Conservation (phyloP, 1,140 invertebrate genomes). For the Subanguina moxae region DNA sequence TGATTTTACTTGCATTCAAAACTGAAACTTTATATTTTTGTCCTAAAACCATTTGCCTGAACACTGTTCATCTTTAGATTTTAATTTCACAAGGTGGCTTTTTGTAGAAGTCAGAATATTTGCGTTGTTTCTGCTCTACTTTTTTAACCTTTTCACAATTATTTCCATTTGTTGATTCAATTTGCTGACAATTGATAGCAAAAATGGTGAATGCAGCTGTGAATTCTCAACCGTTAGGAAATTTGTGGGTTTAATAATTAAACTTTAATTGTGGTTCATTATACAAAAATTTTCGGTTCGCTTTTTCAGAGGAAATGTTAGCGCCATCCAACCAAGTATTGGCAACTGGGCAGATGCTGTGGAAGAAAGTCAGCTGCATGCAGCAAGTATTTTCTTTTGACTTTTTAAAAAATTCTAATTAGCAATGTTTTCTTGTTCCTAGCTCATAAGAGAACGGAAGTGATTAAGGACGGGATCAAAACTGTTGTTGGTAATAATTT, state of each 20-base stretch:
- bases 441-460: constrained; percentile 28
- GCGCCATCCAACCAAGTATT: constrained; percentile 11
- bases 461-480: constrained; percentile 30
- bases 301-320: constrained; percentile 12
- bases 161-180: too few species aligned
- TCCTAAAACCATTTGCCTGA: too few species aligned
- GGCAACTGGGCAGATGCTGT: constrained; percentile 34
- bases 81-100: too few species aligned
- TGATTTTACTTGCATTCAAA: too few species aligned
- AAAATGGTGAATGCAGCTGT: background rate
- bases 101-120: too few species aligned
- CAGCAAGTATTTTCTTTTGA: background rate
- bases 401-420: background rate
- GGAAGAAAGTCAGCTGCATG: constrained; percentile 20
- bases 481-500: constrained; percentile 19
- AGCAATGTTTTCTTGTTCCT: background rate
- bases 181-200: too few species aligned
- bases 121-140: too few species aligned
- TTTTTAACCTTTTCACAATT: too few species aligned
- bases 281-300: background rate
- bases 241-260: constrained; percentile 6
- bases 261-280: background rate
- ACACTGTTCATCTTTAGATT: too few species aligned
- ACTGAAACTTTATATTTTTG: too few species aligned
- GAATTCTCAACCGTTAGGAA: background rate